phyloP scores from a whole-genome alignment of 35 echinoderm and acorn worm genomes.

The Stichopus chloronotus region DNA sequence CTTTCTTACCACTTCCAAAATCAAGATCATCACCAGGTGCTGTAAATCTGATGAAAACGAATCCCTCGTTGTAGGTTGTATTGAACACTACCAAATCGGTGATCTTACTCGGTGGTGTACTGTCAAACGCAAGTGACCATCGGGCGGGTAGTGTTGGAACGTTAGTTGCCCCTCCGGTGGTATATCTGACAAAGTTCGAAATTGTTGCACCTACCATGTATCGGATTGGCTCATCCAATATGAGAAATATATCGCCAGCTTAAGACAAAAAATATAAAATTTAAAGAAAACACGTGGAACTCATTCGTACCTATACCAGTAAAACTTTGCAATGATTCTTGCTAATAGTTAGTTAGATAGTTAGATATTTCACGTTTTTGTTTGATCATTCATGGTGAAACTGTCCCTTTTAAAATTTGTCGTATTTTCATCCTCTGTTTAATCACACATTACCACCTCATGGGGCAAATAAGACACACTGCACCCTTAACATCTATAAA shows the following conservation, averaged over 20 bases:
- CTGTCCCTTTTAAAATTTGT: too few species aligned
- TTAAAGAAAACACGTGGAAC: too few species aligned
- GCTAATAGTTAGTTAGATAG: not conserved
- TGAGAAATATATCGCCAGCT: not conserved
- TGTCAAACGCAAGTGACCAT: not conserved
- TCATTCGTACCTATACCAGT: too few species aligned
- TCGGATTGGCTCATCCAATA: not conserved
- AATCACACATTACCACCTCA: too few species aligned
- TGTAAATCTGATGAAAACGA: constrained; percentile 22
- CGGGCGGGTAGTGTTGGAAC: not conserved
- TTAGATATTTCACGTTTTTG: too few species aligned
- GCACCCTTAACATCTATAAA: too few species aligned
- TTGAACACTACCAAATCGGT: not conserved
- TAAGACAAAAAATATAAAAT: not conserved
- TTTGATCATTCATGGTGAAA: too few species aligned
- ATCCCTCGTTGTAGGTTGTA: not conserved
- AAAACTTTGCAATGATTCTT: too few species aligned
- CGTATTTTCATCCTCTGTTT: too few species aligned
- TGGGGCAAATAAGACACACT: too few species aligned
- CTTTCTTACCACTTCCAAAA: constrained; percentile 61
- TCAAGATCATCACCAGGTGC: constrained; percentile 81
- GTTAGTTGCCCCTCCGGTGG: constrained; percentile 9
- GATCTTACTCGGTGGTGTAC: not conserved
- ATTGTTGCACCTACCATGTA: not conserved
- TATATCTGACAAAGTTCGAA: constrained; percentile 6